A percentile compares a stretch with the other conserved stretches of the same genome.
Evolutionary conservation across 2,797 vertebrate species (phyloP).

Genomic region (Fistularia tabacaria): DNA sequence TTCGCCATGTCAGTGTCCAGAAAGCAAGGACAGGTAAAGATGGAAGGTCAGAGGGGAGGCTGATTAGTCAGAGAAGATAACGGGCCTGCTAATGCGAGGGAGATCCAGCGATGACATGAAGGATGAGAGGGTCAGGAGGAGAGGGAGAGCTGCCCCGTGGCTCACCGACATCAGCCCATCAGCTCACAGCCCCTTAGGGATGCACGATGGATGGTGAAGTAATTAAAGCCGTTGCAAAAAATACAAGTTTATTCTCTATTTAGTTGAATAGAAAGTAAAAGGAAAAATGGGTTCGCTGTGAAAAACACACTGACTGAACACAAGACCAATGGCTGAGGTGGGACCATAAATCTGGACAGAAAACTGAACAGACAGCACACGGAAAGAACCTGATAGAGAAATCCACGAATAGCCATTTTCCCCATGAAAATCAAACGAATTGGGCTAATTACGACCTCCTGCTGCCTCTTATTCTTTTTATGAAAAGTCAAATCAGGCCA

Average conservation of each 20-base stretch:
- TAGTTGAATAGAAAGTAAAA: background rate
- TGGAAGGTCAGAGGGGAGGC: slow-evolving; percentile 30
- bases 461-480: slow-evolving; percentile 75
- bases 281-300: background rate
- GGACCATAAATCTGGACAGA: slow-evolving; percentile 36
- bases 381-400: slow-evolving; percentile 78
- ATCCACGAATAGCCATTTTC: slow-evolving; percentile 85
- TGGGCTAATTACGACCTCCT: slow-evolving; percentile 88
- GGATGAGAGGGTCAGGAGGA: background rate
- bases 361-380: slow-evolving; percentile 28
- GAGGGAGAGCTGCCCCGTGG: background rate
- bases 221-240: no score
- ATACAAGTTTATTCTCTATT: background rate
- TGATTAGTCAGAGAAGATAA: slow-evolving; percentile 42
- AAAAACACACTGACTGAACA: slow-evolving; percentile 1
- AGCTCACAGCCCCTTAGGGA: no score
- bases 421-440: slow-evolving; percentile 84
- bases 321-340: slow-evolving; percentile 1
- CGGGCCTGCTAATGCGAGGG: slow-evolving; percentile 10
- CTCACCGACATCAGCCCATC: no score
- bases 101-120: slow-evolving; percentile 13
- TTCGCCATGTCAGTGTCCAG: slow-evolving; percentile 25
- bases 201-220: no score
- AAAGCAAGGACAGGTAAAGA: slow-evolving; percentile 50
- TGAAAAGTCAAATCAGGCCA: slow-evolving; percentile 74